phyloP scores from a whole-genome alignment of 1,140 invertebrate genomes.

The Aleiodes sp. region DNA sequence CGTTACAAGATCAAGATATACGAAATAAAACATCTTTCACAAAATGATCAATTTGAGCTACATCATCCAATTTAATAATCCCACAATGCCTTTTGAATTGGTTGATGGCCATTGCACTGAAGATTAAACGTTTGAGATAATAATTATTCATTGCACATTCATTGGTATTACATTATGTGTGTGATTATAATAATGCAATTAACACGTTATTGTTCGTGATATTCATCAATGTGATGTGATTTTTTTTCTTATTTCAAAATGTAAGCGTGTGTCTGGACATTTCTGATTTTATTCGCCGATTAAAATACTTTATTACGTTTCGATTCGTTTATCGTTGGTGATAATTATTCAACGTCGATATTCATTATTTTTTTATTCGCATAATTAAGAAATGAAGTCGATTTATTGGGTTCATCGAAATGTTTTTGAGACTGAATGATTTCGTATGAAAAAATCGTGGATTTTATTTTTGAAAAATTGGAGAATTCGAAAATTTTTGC shows the following conservation, averaged over 20 bases:
- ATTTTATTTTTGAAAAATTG: no score
- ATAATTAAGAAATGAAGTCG: no score
- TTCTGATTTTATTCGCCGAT: background rate
- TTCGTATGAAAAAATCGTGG: no score
- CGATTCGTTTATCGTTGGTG: background rate
- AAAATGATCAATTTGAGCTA: background rate
- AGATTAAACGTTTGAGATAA: conserved; percentile 7
- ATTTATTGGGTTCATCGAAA: no score
- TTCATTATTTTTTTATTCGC: no score
- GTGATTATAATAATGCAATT: background rate
- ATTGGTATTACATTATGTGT: background rate
- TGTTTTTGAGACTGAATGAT: no score
- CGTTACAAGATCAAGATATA: conserved; percentile 1
- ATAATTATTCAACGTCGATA: no score
- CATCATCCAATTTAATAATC: conserved; percentile 16
- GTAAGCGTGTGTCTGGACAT: conserved; percentile 1
- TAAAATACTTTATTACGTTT: no score
- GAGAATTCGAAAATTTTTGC: no score
- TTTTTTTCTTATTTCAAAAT: no score
- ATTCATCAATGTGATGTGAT: background rate
- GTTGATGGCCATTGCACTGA: conserved; percentile 5
- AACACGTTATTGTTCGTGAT: conserved; percentile 14
- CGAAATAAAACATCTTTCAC: background rate
- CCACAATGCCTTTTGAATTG: background rate
- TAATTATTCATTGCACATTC: conserved; percentile 1